A percentile compares a stretch with the other conserved stretches of the same genome.
Evolutionary conservation across 2,113 vertebrate species (phyloP).

Genomic region (Neopipo cinnamomea): DNA sequence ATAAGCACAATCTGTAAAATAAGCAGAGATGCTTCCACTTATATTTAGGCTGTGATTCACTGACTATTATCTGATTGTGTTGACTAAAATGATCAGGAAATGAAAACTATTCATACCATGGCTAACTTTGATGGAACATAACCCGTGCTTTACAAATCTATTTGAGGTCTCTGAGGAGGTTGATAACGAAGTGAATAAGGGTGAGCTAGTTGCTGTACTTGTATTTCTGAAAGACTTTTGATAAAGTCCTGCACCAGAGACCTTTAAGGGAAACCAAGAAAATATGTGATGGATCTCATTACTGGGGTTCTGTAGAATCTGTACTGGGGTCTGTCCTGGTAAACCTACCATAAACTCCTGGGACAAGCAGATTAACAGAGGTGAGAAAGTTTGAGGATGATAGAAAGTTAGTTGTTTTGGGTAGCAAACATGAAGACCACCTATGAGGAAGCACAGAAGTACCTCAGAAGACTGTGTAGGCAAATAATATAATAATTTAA

Average conservation of each 20-base stretch:
- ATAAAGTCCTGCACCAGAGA: background rate
- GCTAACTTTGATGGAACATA: background rate
- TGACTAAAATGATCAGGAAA: background rate
- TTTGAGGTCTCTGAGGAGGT: background rate
- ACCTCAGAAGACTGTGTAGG: background rate
- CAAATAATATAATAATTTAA: no score
- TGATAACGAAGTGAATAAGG: background rate
- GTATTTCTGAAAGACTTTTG: background rate
- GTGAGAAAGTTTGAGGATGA: background rate
- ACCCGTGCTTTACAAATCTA: background rate
- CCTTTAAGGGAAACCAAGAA: background rate
- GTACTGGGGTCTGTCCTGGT: background rate
- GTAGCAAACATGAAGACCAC: background rate
- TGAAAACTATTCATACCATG: background rate
- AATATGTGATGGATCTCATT: background rate
- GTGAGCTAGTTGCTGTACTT: background rate
- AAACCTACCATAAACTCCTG: background rate
- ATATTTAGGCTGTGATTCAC: background rate
- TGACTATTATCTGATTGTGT: background rate
- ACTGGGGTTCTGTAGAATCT: background rate
- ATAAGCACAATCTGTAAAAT: background rate
- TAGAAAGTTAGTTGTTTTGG: background rate
- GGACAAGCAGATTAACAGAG: background rate
- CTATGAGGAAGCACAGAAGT: background rate
- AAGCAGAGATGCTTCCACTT: background rate